Base-by-base conservation (phyloP, 2,888 invertebrate genomes). In the Dioctria linearis region DNA sequence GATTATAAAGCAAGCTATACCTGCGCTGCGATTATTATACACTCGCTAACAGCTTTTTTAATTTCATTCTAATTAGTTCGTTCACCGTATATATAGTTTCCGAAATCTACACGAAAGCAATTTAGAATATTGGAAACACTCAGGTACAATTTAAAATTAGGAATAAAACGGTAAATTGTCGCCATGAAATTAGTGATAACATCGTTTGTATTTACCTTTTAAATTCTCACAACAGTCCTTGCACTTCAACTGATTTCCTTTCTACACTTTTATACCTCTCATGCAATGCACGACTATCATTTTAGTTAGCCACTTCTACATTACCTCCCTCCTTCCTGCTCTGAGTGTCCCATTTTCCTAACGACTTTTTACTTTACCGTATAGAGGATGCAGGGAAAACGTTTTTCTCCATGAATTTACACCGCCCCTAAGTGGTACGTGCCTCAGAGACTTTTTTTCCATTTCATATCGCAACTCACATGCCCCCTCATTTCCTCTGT, bases 381-480 rank as follows among this genome's bases (percentile, higher is more conserved):
- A 25, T 4, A 37, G 25, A 8, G 46, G n/a, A 13, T 37, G 49
- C 11, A 51, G 51, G 25, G 9, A 69, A 69, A 69, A 49, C 9
- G 51, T 51, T 69, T 54, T 54, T 69, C 39, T 46, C 25, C 51
- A 9, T 51, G 11, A 51, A 69, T 39, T 69, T 51, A 51, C 51
- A 51, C 37, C 69, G 51, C 37, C 51, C 37, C 66, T 54, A 40
- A 66, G 66, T 66, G 66, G 66, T 43, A 66, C 40, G 43, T 43
- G 13, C 66, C 43, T 66, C 43, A 2, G 43, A 13, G 66, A 66
- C 66, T 66, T 51, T 25, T 25, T 25, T 25, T 25, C 25, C 25
- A 25, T 25, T 51, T 69, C 51, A 51, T 69, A 11, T 69, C 49
- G 49, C 46, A 67, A 67, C 4, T 67, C 40, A 51, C 69, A 69